Evolutionary conservation across 2,888 invertebrate species (phyloP), one percentile per base, ranked within the genome.

Genomic region (Dolomedes plantarius): DNA sequence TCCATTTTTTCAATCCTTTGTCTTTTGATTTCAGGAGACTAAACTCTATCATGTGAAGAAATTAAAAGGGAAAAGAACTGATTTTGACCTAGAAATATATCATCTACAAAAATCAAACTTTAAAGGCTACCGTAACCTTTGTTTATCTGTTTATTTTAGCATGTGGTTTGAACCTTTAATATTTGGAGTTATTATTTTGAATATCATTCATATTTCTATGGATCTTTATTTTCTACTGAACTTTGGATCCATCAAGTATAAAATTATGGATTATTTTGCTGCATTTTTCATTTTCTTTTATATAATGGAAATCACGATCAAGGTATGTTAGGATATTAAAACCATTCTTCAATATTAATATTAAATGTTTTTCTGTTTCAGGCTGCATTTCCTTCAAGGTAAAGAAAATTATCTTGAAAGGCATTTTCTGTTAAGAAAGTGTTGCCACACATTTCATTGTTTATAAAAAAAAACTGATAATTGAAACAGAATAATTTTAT

Each of bases 141-240:
- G 76, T 16, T 39, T n/a, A 7, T 7, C n/a, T 32, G 19, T 76
- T 72, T 83, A 72, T 36, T 64, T 36, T 5, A 41, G 32, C n/a
- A 41, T 39, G 65, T 76, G 76, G 82, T 83, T 83, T 32, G 65
- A 83, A 23, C 76, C 82, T 0, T 19, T 83, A 1, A 46, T 71
- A 13, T 41, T 65, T 16, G 2, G 36, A n/a, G 69, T 76, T 2
- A 65, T 83, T 16, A 11, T 71, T 28, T 2, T 46, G 13, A 71
- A 76, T 27, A 0, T 72, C 32, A 6, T 50, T 7, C 64, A 71
- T 36, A 19, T 72, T 36, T n/a, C 19, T 13, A 9, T 29, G 1
- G 67, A 81, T 28, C 29, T 71, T 36, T 27, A 46, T 9, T 67
- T 46, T 19, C 11, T 56, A 6, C 19, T 62, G 0, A 27, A 32